These are phyloP conservation scores for Neuroterus valhalla DNA, from an alignment of 1,140 invertebrate species.

Conservation along the genomic window DNA sequence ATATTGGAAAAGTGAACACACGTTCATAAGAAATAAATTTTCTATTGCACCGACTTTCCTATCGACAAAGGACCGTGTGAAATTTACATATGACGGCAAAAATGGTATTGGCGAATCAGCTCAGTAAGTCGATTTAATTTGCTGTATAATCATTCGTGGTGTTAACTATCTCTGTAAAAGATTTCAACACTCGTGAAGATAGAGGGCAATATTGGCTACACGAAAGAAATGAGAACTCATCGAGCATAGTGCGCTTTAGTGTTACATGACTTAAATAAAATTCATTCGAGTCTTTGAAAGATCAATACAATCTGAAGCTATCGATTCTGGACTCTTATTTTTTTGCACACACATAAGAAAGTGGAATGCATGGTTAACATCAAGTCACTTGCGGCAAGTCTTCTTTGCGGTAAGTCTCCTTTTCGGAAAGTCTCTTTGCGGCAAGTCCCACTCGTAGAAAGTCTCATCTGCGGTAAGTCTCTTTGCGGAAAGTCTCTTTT, in stretches of 20 bases:
- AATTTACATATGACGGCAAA: not conserved
- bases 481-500: too few relatives aligned
- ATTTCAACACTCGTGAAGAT: not conserved
- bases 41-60: not conserved
- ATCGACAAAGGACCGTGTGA: not conserved
- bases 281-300: not conserved
- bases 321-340: too few relatives aligned
- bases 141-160: not conserved
- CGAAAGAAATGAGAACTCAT: constrained; percentile 5
- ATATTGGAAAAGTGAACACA: not conserved
- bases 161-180: not conserved
- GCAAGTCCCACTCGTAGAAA: too few relatives aligned
- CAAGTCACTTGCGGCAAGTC: too few relatives aligned
- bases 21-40: not conserved
- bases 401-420: too few relatives aligned
- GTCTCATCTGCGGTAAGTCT: too few relatives aligned
- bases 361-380: too few relatives aligned
- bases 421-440: too few relatives aligned
- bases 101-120: constrained; percentile 12
- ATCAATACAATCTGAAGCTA: not conserved
- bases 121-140: constrained; percentile 7
- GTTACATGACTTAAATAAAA: constrained; percentile 3
- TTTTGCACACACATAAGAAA: too few relatives aligned
- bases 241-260: not conserved
- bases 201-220: not conserved